Evolutionary conservation across 2,888 invertebrate genomes (phyloP).

Genomic region (Lithophane semibrunnea): DNA sequence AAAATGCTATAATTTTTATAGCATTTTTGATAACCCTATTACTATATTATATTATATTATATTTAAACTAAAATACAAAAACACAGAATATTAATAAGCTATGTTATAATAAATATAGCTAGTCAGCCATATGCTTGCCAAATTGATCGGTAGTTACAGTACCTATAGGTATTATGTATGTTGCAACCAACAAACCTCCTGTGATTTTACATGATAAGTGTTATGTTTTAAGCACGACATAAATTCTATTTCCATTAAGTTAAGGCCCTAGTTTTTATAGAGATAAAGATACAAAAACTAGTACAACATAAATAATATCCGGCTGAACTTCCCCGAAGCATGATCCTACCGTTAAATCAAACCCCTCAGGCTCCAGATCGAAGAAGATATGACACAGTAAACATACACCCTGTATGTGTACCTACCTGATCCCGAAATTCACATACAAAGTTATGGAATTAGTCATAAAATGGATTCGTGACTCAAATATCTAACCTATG

Average conservation of each 20-base stretch:
- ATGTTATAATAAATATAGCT: no score
- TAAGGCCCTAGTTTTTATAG: not conserved
- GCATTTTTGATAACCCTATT: no score
- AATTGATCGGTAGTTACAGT: no score
- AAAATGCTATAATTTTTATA: no score
- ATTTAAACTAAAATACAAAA: no score
- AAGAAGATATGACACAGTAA: slow-evolving; percentile 84
- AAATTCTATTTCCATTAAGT: not conserved
- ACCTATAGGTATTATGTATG: no score
- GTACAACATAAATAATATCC: slow-evolving; percentile 61
- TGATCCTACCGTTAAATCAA: slow-evolving; percentile 82
- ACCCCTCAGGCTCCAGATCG: slow-evolving; percentile 78
- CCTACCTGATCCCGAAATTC: slow-evolving; percentile 89
- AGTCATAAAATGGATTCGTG: slow-evolving; percentile 90
- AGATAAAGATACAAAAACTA: slow-evolving; percentile 46
- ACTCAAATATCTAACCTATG: slow-evolving; percentile 90
- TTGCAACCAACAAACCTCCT: no score
- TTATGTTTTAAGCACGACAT: not conserved
- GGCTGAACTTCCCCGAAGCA: slow-evolving; percentile 67
- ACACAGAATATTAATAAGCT: no score
- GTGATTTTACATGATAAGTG: no score
- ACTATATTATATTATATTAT: no score
- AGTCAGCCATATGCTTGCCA: no score
- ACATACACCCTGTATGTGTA: slow-evolving; percentile 76
- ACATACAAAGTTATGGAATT: slow-evolving; percentile 91